Conservation (phyloP, 2,797 vertebrate genomes). For the Vultur gryphus region DNA sequence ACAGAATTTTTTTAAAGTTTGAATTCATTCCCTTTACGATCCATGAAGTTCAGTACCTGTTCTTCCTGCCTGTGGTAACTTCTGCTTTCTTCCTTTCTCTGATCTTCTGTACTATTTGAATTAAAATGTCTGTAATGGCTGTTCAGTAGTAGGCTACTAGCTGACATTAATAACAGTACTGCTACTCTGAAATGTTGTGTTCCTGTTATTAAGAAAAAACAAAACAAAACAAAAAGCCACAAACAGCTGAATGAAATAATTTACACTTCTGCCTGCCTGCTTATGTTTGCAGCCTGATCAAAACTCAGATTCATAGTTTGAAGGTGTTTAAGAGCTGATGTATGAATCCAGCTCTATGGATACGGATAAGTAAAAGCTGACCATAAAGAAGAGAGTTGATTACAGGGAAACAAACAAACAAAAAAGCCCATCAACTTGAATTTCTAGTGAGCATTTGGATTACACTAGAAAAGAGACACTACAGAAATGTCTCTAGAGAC, state of each 20-base stretch:
- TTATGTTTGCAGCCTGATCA: not conserved
- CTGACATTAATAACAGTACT: not conserved
- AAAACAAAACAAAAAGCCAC: not conserved
- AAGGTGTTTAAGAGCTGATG: not conserved
- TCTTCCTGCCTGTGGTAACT: not conserved
- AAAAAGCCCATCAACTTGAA: not conserved
- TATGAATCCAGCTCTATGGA: not conserved
- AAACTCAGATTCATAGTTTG: not conserved
- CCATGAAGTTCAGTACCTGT: not conserved
- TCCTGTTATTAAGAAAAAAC: not conserved
- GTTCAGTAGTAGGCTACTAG: not conserved
- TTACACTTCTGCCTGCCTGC: not conserved
- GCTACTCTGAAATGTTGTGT: not conserved
- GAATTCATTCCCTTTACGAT: constrained; percentile 23
- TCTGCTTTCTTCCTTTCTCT: not conserved
- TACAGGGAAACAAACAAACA: not conserved
- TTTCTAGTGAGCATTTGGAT: not conserved
- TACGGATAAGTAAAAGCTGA: not conserved
- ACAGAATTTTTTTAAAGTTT: constrained; percentile 57
- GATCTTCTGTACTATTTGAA: not conserved
- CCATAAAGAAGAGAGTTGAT: not conserved
- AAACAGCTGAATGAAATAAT: not conserved
- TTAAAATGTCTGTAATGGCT: not conserved
- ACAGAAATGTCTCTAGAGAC: not conserved
- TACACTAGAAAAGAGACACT: not conserved